A percentile compares a stretch with the other conserved stretches of the same genome.
Evolutionary conservation across 2,797 vertebrate genomes (phyloP).

Genomic region (Taenioides sp.): DNA sequence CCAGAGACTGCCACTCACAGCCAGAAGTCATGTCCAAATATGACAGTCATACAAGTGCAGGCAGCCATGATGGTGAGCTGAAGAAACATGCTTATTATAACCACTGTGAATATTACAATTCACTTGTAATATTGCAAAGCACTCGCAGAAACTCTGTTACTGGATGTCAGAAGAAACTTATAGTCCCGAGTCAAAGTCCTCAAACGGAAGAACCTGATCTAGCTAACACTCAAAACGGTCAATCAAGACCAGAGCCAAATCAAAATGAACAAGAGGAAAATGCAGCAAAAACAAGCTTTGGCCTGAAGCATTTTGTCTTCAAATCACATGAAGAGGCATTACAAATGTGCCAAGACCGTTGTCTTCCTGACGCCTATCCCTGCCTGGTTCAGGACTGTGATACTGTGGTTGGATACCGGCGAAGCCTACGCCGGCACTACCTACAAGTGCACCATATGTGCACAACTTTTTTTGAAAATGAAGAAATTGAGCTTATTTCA

Average conservation of each 20-base stretch:
- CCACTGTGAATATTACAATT: conserved; percentile 86
- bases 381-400: conserved; percentile 94
- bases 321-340: conserved; percentile 93
- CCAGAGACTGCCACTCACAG: conserved; percentile 69
- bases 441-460: conserved; percentile 83
- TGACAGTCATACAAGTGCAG: conserved; percentile 87
- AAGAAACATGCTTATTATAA: conserved; percentile 87
- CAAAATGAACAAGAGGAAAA: conserved; percentile 10
- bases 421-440: conserved; percentile 92
- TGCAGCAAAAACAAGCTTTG: background rate
- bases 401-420: conserved; percentile 87
- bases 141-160: conserved; percentile 83
- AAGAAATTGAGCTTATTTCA: conserved; percentile 80
- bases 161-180: conserved; percentile 82
- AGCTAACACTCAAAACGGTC: conserved; percentile 40
- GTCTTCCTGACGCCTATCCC: conserved; percentile 83
- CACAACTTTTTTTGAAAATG: conserved; percentile 69
- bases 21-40: conserved; percentile 82
- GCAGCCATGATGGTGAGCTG: conserved; percentile 83
- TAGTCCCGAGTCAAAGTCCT: conserved; percentile 69
- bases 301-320: conserved; percentile 36
- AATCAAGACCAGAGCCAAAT: conserved; percentile 29
- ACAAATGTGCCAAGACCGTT: conserved; percentile 92
- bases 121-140: conserved; percentile 84
- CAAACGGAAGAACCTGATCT: conserved; percentile 52